These are phyloP conservation scores for Pantherophis guttatus DNA, from an alignment of 2,113 vertebrate species.

Conservation along the genomic window DNA sequence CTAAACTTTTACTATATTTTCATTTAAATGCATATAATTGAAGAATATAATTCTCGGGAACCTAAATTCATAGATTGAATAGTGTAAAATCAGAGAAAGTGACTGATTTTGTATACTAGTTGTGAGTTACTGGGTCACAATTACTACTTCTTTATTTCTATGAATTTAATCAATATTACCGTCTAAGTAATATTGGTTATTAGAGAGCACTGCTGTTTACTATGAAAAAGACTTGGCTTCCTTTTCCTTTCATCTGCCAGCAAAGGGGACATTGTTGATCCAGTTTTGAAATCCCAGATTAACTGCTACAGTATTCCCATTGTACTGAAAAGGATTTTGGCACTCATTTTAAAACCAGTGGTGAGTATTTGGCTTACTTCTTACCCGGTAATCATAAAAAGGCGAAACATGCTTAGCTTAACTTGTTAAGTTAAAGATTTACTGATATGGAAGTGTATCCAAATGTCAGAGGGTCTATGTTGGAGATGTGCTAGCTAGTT, in stretches of 20 bases:
- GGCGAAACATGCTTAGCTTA: background rate
- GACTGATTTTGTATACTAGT: background rate
- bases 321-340: conserved; percentile 70
- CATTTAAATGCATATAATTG: background rate
- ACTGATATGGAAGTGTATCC: background rate
- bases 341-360: conserved; percentile 72
- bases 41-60: background rate
- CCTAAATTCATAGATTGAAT: background rate
- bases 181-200: background rate
- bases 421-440: background rate
- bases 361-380: conserved; percentile 62
- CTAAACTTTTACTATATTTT: background rate
- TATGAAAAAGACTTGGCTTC: background rate
- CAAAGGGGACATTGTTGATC: conserved; percentile 70
- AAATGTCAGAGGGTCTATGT: background rate
- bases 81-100: background rate
- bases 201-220: background rate
- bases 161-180: background rate
- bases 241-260: conserved; percentile 59
- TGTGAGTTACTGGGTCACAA: background rate
- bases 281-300: conserved; percentile 55
- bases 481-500: background rate
- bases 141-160: background rate
- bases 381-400: background rate
- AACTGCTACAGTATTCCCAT: conserved; percentile 45